Percentiles rank a stretch among this genome's conserved stretches.
phyloP scores from a whole-genome alignment of 2,888 invertebrate genomes.

The Plebejus argus region DNA sequence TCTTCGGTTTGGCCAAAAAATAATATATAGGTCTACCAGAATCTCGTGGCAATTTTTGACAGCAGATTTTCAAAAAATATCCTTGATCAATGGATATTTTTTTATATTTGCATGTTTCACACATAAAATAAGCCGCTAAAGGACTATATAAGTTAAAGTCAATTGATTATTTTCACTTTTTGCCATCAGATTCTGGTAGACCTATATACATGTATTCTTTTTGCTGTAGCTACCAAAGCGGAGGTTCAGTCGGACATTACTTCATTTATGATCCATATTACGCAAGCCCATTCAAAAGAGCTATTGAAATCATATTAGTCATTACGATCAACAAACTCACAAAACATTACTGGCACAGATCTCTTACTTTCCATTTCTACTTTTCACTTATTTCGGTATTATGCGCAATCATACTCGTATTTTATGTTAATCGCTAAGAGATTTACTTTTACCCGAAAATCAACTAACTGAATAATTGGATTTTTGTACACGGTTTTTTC shows the following conservation, averaged over 20 bases:
- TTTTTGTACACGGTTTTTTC: not conserved
- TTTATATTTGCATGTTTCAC: no score
- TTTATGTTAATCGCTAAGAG: conserved; percentile 9
- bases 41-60: no score
- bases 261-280: not conserved
- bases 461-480: conserved; percentile 12
- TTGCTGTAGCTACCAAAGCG: no score
- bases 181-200: no score
- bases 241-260: not conserved
- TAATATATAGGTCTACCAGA: no score
- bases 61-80: no score
- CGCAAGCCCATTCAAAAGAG: conserved; percentile 6
- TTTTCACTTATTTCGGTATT: not conserved
- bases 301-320: conserved; percentile 7
- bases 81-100: no score
- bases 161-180: no score
- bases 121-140: no score
- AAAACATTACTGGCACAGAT: not conserved
- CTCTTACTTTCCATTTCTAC: conserved; percentile 1
- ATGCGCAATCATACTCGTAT: conserved; percentile 13
- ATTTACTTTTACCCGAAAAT: conserved; percentile 17
- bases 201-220: no score
- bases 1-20: no score
- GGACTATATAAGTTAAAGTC: no score
- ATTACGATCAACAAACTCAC: conserved; percentile 1